Conservation (phyloP, 2,797 vertebrate species). For the Hippopotamyrus pictus region DNA sequence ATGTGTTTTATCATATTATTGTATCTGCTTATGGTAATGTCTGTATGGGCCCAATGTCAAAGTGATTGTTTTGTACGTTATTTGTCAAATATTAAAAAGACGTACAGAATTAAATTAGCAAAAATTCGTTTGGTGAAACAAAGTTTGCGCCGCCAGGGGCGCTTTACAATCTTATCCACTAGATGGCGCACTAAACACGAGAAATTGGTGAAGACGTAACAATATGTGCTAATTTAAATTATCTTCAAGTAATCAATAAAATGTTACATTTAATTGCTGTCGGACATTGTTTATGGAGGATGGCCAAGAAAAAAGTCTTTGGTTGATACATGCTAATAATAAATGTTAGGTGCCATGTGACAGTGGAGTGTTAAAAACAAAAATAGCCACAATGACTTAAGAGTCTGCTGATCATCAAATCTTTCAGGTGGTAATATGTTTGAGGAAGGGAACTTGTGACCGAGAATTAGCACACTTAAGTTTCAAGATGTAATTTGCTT, state of each 20-base stretch:
- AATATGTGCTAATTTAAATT: not conserved
- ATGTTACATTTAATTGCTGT: not conserved
- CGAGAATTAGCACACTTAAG: not conserved
- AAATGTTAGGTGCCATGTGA: not conserved
- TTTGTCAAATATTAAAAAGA: not conserved
- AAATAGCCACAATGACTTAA: not conserved
- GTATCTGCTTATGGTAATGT: not conserved
- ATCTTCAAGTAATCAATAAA: not conserved
- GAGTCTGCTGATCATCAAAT: not conserved
- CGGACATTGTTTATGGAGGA: not conserved
- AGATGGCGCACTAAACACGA: not conserved
- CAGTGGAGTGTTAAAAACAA: not conserved
- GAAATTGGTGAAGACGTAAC: not conserved
- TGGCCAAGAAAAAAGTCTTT: not conserved
- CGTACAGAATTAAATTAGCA: not conserved
- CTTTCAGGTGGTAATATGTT: not conserved
- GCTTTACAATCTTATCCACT: not conserved
- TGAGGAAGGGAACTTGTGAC: not conserved
- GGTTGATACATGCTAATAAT: not conserved
- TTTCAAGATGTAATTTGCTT: not conserved
- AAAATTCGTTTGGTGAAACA: not conserved
- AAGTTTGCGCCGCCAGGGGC: not conserved
- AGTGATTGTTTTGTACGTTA: not conserved
- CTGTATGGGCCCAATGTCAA: not conserved
- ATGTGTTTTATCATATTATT: not conserved